A percentile compares a stretch with the other conserved stretches of the same genome.
These are phyloP conservation scores for Malacoraja senta DNA, from an alignment of 2,797 vertebrate genomes.

Conservation along the genomic window DNA sequence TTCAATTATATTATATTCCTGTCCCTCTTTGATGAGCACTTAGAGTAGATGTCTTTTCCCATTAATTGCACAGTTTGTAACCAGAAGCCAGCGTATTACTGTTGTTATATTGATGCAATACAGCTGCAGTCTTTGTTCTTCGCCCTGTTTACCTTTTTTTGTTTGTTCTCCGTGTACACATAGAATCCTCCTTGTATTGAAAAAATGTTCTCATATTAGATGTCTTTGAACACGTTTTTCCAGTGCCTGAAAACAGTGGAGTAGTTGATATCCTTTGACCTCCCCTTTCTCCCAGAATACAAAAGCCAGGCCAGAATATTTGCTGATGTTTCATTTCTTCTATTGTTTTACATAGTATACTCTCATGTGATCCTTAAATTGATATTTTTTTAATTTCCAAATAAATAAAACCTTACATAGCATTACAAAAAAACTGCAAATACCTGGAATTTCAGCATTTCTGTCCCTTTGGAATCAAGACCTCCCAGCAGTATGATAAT, in stretches of 20 bases:
- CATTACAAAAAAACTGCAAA: background rate
- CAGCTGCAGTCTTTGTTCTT: background rate
- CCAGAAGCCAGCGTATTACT: slow-evolving; percentile 1
- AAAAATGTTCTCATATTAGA: background rate
- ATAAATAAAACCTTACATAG: background rate
- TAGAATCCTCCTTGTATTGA: background rate
- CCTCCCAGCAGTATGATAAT: no score
- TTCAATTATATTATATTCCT: slow-evolving; percentile 23
- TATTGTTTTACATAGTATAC: background rate
- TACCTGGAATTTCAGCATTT: no score
- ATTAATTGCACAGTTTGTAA: slow-evolving; percentile 2
- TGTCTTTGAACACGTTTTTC: background rate
- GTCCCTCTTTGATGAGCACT: background rate
- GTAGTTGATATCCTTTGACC: background rate
- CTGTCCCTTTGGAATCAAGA: no score
- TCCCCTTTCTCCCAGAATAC: background rate
- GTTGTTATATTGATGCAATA: background rate
- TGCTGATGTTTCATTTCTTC: background rate
- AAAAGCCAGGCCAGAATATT: background rate
- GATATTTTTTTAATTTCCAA: background rate
- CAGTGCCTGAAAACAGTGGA: background rate
- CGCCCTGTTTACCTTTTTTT: background rate
- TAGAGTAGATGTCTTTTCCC: background rate
- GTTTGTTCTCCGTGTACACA: background rate
- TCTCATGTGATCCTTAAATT: background rate